A percentile compares a stretch with the other conserved stretches of the same genome.
Evolutionary conservation across 2,888 invertebrate genomes (phyloP).

Genomic region (Hirtodrosophila cameraria): DNA sequence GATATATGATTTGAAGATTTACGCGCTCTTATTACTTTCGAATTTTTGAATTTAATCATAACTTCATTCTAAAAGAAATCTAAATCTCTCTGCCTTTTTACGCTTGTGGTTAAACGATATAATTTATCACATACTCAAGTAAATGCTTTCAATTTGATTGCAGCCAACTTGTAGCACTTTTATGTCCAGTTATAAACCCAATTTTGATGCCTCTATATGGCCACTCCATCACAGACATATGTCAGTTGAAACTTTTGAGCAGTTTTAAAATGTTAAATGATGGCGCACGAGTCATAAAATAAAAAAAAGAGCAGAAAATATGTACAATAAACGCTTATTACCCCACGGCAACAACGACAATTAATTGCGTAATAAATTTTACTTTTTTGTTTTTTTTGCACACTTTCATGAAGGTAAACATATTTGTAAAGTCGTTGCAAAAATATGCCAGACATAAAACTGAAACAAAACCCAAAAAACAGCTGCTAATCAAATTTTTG

Average conservation of each 20-base stretch:
- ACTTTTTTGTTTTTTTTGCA: slow-evolving; percentile 34
- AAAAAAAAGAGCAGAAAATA: slow-evolving; percentile 9
- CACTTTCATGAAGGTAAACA: slow-evolving; percentile 42
- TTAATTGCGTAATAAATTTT: slow-evolving; percentile 62
- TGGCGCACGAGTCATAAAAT: slow-evolving; percentile 24
- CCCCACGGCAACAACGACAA: slow-evolving; percentile 15
- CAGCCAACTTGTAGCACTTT: slow-evolving; percentile 9
- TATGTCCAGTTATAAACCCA: neutral
- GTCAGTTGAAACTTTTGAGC: neutral
- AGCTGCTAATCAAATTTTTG: slow-evolving; percentile 36
- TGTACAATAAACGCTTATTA: slow-evolving; percentile 13
- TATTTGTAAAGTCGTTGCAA: slow-evolving; percentile 43
- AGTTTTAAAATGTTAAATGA: slow-evolving; percentile 18
- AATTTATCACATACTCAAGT: slow-evolving; percentile 30
- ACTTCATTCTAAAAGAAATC: too few species aligned
- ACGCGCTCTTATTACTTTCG: neutral
- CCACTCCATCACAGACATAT: slow-evolving; percentile 18
- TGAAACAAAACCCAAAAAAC: slow-evolving; percentile 24
- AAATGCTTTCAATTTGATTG: slow-evolving; percentile 27
- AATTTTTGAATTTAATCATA: too few species aligned
- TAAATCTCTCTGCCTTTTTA: too few species aligned
- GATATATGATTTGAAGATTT: slow-evolving; percentile 7
- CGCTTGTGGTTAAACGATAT: too few species aligned
- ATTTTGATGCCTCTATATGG: slow-evolving; percentile 4
- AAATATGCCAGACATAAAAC: slow-evolving; percentile 24